Evolutionary conservation across 2,888 invertebrate genomes (phyloP).

Genomic region (Drosophila differens): DNA sequence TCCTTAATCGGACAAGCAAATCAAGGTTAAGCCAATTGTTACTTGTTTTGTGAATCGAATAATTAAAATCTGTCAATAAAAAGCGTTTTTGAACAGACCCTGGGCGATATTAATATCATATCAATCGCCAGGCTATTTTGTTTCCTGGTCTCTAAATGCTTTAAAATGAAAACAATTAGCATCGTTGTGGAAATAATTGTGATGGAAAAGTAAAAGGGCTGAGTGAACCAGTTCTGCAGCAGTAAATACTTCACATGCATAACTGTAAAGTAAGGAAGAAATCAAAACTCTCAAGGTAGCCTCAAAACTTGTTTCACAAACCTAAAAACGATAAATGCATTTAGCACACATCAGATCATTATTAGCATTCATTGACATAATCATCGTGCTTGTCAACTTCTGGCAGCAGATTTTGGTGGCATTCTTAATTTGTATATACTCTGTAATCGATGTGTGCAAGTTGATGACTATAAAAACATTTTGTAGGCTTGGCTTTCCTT

Average conservation of each 20-base stretch:
- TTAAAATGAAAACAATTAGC: conserved; percentile 1
- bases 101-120: neutral
- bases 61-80: neutral
- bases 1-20: neutral
- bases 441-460: neutral
- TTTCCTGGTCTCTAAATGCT: conserved; percentile 13
- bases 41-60: neutral
- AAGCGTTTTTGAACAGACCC: neutral
- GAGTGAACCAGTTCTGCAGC: conserved; percentile 32
- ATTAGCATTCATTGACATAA: conserved; percentile 4
- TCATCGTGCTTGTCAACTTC: neutral
- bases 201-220: conserved; percentile 49
- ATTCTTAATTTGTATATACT: neutral
- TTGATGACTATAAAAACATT: neutral
- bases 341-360: conserved; percentile 12
- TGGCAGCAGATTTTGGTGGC: neutral
- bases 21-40: neutral
- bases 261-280: conserved; percentile 54
- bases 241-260: neutral
- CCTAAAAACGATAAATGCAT: conserved; percentile 5
- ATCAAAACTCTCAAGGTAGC: conserved; percentile 41
- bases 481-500: neutral
- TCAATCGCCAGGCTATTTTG: neutral
- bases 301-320: conserved; percentile 31
- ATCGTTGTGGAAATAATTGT: conserved; percentile 16